Percentiles rank a stretch among this genome's conserved stretches.
phyloP scores from a whole-genome alignment of 2,797 vertebrate species.

The Molothrus ater region DNA sequence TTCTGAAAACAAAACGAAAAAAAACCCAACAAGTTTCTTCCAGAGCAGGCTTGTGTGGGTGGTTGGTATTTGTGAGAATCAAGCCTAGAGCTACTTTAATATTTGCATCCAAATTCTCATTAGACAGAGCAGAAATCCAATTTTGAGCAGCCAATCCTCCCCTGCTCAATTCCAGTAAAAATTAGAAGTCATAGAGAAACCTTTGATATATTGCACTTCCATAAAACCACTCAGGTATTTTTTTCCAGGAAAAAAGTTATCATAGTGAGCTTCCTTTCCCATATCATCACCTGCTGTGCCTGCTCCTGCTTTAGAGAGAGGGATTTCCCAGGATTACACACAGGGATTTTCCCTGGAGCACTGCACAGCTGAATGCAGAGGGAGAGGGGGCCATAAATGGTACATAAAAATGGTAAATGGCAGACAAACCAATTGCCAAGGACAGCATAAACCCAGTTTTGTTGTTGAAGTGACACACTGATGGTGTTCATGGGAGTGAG shows the following conservation, averaged over 20 bases:
- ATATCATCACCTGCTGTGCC: background rate
- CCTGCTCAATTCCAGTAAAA: background rate
- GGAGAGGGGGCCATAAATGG: background rate
- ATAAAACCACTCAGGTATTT: background rate
- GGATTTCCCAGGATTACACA: background rate
- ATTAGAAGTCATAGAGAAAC: background rate
- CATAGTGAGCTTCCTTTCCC: background rate
- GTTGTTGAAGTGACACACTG: background rate
- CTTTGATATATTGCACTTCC: background rate
- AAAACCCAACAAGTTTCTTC: background rate
- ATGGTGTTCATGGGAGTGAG: background rate
- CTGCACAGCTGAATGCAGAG: background rate
- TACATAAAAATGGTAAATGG: background rate
- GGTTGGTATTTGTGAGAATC: background rate
- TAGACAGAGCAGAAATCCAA: background rate
- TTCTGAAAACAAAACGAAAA: background rate
- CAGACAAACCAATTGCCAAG: background rate
- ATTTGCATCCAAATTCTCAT: background rate
- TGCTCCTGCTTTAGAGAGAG: background rate
- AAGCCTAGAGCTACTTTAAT: background rate
- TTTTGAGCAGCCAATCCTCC: background rate
- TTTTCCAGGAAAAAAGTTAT: background rate
- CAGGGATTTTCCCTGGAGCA: background rate
- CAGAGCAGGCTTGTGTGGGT: background rate
- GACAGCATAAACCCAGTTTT: background rate